These are phyloP conservation scores for Pogonophryne albipinna DNA, from an alignment of 2,797 vertebrate species.

Conservation along the genomic window DNA sequence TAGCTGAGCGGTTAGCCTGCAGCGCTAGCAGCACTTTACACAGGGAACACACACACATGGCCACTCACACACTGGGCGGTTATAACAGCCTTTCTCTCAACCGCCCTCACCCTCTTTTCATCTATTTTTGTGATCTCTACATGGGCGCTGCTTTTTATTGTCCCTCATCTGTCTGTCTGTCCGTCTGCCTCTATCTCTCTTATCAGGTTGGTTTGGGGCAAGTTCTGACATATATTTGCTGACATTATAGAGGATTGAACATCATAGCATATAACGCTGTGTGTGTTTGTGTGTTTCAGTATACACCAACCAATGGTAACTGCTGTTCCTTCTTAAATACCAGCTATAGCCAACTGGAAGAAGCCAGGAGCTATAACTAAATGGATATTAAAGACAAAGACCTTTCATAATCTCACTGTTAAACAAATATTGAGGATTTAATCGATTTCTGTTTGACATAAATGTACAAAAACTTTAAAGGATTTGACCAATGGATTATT, in stretches of 20 bases:
- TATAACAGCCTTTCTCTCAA: constrained; percentile 52
- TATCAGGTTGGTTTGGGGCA: constrained; percentile 56
- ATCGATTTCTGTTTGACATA: neutral
- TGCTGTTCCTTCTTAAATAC: constrained; percentile 58
- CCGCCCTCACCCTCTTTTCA: constrained; percentile 48
- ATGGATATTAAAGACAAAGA: neutral
- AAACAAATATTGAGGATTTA: neutral
- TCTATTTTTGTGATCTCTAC: constrained; percentile 52
- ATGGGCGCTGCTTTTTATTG: constrained; percentile 51
- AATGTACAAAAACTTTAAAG: neutral
- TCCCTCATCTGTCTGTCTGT: constrained; percentile 15
- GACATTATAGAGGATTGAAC: constrained; percentile 59
- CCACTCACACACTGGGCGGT: constrained; percentile 23
- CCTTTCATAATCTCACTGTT: neutral
- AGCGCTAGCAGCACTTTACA: constrained; percentile 78
- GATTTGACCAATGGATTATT: neutral
- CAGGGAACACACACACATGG: constrained; percentile 48
- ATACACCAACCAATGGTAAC: constrained; percentile 22
- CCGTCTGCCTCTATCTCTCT: constrained; percentile 35
- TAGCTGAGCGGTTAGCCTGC: constrained; percentile 72
- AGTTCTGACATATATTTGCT: constrained; percentile 63
- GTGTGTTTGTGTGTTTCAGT: neutral
- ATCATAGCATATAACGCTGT: constrained; percentile 12
- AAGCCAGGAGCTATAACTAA: constrained; percentile 38
- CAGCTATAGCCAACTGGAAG: constrained; percentile 21